Percentiles rank a stretch among this genome's conserved stretches.
Conservation (phyloP, 2,888 invertebrate genomes). For the Matsumyia berberina region DNA sequence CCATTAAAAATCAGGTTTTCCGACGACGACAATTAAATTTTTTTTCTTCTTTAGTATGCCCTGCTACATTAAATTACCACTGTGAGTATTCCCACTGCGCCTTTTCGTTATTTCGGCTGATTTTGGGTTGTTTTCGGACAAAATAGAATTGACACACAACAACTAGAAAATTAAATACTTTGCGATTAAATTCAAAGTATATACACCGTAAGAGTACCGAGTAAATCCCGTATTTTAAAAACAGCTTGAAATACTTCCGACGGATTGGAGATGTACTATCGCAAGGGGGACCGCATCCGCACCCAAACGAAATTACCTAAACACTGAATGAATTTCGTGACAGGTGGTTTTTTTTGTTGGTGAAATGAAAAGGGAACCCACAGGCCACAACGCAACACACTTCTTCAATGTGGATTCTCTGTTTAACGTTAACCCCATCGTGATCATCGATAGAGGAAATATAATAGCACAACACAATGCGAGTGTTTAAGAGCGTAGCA, state of each 20-base stretch:
- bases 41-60: constrained; percentile 10
- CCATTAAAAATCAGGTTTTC: constrained; percentile 53
- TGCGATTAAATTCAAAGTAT: neutral
- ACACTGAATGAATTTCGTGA: constrained; percentile 54
- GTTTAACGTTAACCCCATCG: constrained; percentile 34
- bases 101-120: too few species aligned
- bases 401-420: constrained; percentile 17
- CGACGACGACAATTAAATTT: too few species aligned
- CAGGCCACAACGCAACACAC: neutral
- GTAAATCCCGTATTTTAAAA: constrained; percentile 2
- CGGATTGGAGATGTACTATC: neutral
- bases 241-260: neutral
- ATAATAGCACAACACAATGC: neutral
- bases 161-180: neutral
- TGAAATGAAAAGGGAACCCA: neutral
- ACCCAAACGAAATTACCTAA: constrained; percentile 61
- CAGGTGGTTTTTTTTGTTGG: constrained; percentile 53
- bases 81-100: neutral
- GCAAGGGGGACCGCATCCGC: constrained; percentile 48
- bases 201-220: neutral
- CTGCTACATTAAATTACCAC: neutral
- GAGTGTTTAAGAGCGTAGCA: neutral
- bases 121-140: too few species aligned
- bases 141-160: neutral
- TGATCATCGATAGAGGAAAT: constrained; percentile 23